phyloP scores from a whole-genome alignment of 2,797 vertebrate genomes.

The Xenopus petersii region DNA sequence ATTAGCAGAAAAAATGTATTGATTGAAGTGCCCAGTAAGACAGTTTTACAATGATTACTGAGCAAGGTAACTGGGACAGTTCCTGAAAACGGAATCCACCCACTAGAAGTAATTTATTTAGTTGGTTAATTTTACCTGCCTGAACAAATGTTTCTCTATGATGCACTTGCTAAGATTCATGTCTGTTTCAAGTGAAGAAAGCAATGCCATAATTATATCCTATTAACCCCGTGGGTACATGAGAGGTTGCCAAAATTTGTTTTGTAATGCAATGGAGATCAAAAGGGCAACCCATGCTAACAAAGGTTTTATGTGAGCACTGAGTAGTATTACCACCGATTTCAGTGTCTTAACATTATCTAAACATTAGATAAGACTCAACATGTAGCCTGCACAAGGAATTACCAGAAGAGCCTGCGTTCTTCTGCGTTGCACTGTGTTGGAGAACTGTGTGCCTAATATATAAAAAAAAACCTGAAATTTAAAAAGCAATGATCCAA shows the following conservation, averaged over 20 bases:
- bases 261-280: neutral
- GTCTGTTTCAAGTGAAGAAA: slow-evolving; percentile 1
- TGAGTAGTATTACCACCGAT: too few species aligned
- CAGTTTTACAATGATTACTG: neutral
- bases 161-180: neutral
- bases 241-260: neutral
- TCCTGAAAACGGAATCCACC: neutral
- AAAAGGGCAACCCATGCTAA: neutral
- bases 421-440: too few species aligned
- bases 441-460: too few species aligned
- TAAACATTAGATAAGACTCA: too few species aligned
- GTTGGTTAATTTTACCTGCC: slow-evolving; percentile 1
- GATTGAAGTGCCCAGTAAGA: slow-evolving; percentile 13
- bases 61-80: neutral
- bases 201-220: neutral
- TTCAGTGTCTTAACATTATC: too few species aligned
- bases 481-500: too few species aligned
- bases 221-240: neutral
- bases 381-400: too few species aligned
- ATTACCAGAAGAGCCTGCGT: too few species aligned
- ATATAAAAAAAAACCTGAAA: too few species aligned
- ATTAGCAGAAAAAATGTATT: slow-evolving; percentile 2
- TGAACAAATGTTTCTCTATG: neutral
- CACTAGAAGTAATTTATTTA: neutral
- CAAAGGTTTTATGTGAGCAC: neutral